phyloP scores from a whole-genome alignment of 2,113 vertebrate species.

The Tapirus terrestris region DNA sequence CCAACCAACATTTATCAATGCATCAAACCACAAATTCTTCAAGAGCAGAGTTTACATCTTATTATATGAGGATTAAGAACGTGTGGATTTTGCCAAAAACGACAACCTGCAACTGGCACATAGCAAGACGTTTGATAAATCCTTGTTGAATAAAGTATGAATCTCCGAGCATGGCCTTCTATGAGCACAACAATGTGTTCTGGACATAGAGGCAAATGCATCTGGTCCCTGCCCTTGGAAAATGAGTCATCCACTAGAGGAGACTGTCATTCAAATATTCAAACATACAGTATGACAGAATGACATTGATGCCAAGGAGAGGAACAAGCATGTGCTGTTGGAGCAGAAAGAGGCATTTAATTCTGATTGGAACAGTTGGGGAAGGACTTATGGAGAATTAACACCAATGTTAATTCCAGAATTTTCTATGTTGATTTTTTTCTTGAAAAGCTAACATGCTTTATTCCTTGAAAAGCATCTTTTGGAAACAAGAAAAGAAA shows the following conservation, averaged over 20 bases:
- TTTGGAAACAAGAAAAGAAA: too few species aligned
- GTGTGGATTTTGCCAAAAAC: background rate
- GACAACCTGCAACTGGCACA: background rate
- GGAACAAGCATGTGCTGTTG: background rate
- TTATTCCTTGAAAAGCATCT: too few species aligned
- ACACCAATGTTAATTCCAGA: too few species aligned
- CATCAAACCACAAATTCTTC: background rate
- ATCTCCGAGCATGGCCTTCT: background rate
- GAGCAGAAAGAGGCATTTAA: background rate
- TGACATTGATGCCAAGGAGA: background rate
- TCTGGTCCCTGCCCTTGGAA: background rate
- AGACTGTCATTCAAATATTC: background rate
- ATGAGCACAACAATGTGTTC: too few species aligned
- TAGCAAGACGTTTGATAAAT: background rate
- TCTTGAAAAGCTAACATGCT: too few species aligned
- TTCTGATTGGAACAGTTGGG: background rate
- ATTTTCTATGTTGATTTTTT: too few species aligned
- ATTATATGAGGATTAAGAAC: background rate
- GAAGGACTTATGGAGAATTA: background rate
- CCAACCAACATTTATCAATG: background rate
- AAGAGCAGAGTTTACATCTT: too few species aligned
- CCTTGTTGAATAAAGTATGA: background rate
- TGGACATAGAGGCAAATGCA: background rate
- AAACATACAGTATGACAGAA: background rate
- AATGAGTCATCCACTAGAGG: background rate